phyloP scores from a whole-genome alignment of 1,140 invertebrate species.

The Magallana gigas region DNA sequence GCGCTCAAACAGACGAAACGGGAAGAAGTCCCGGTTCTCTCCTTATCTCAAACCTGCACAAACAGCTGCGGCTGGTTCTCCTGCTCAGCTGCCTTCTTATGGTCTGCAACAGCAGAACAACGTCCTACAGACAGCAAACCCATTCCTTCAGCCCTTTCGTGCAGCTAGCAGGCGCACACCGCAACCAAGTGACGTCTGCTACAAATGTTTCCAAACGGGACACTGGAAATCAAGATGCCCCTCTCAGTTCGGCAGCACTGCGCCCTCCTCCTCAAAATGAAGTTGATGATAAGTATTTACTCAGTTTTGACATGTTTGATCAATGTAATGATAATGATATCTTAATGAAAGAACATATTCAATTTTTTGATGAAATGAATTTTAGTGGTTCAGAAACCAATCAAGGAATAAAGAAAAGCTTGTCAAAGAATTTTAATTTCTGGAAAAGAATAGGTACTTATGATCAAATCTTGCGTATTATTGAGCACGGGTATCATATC shows the following conservation, averaged over 20 bases:
- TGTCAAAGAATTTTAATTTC: slow-evolving; percentile 1
- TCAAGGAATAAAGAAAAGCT: background rate
- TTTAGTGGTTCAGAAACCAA: background rate
- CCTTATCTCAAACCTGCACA: background rate
- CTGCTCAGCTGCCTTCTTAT: background rate
- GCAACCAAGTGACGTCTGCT: background rate
- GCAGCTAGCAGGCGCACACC: background rate
- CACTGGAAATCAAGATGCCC: background rate
- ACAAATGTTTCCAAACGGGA: background rate
- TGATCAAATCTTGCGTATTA: slow-evolving; percentile 36
- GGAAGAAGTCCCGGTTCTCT: background rate
- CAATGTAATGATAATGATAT: background rate
- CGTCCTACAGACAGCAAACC: no score
- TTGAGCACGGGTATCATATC: slow-evolving; percentile 39
- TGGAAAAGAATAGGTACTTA: slow-evolving; percentile 24
- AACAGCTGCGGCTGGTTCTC: background rate
- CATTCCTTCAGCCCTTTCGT: background rate
- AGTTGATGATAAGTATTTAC: background rate
- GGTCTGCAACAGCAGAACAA: background rate
- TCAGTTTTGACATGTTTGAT: background rate
- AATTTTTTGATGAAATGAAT: background rate
- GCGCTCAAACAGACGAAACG: background rate
- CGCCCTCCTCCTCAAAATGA: background rate
- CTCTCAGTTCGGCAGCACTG: background rate
- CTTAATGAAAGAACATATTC: background rate